Base-by-base conservation (phyloP, 2,113 vertebrate genomes). In the Oophaga pumilio region DNA sequence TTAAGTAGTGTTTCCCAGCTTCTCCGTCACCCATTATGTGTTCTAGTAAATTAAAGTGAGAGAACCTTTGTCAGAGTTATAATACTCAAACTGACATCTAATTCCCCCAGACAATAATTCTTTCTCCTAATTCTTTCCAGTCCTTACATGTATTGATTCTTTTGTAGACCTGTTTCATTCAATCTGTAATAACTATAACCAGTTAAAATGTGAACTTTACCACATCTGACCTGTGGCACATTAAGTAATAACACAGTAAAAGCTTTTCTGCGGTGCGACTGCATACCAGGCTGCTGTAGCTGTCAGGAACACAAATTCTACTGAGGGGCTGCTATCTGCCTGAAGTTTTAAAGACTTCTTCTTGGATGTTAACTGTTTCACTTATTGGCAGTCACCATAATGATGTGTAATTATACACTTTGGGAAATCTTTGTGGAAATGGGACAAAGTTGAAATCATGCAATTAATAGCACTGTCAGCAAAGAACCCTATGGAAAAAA, bases 101-200 rank as follows among this genome's bases (percentile, higher is more conserved):
- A 95, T 96, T 96, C 95, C 94, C 93, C 91, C 91, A 91, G 95
- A 96, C 94, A 95, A 96, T 94, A 94, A 92, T 91, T 93, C 94
- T 94, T 94, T 91, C 92, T 88, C 92, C 92, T 93, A 93, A 94
- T 95, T 94, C 95, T 94, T 95, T 93, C 91, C 94, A 94, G 94
- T 94, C 94, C 95, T 95, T 95, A 95, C 94, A 93, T 94, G 90
- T 95, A 96, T 96, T 93, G 96, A 95, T 96, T 95, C 92, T 90
- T 93, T 94, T 93, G 93, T 93, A 91, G 93, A 93, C 33, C 82
- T 92, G 92, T 93, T 95, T 91, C 92, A 93, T 95, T 94, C 93
- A 94, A 92, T 95, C 92, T 94, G 13, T 94, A 93, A 92, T 92
- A 91, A 92, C 90, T 90, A 89, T 90, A 89, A 87, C 91, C 89